Conservation (phyloP, 2,888 invertebrate genomes). For the Cosmopolites sordidus region DNA sequence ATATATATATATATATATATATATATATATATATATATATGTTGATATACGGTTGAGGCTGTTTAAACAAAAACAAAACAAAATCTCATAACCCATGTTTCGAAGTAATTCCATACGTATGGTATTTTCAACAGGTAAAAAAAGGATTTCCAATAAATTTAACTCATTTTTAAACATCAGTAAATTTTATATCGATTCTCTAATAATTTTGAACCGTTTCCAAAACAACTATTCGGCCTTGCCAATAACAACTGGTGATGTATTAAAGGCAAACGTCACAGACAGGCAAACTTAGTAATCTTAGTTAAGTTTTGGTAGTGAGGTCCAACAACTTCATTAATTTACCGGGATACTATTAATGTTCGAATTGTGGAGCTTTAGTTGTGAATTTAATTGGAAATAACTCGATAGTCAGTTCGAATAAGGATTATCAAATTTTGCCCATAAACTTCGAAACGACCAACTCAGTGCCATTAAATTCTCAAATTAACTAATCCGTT, state of each 20-base stretch:
- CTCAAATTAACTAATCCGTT: constrained; percentile 30
- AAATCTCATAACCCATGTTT: too few relatives aligned
- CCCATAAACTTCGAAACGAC: constrained; percentile 29
- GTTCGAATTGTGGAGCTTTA: constrained; percentile 41
- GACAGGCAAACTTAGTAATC: constrained; percentile 26
- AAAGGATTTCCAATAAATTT: too few relatives aligned
- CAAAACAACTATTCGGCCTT: too few relatives aligned
- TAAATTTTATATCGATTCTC: too few relatives aligned
- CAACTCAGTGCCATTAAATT: constrained; percentile 29
- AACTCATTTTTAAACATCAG: too few relatives aligned
- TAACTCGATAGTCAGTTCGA: constrained; percentile 36
- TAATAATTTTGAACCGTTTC: too few relatives aligned
- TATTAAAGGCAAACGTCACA: constrained; percentile 21
- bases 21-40: too few relatives aligned
- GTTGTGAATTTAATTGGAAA: constrained; percentile 43
- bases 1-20: too few relatives aligned
- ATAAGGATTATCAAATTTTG: constrained; percentile 44
- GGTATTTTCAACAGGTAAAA: too few relatives aligned
- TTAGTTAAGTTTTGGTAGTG: constrained; percentile 36
- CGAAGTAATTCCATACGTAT: too few relatives aligned
- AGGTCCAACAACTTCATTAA: constrained; percentile 47
- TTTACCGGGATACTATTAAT: constrained; percentile 47
- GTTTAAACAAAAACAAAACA: too few relatives aligned
- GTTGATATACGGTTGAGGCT: too few relatives aligned
- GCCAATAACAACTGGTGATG: constrained; percentile 17